A percentile compares a stretch with the other conserved stretches of the same genome.
Conservation (phyloP, 2,797 vertebrate genomes). For the Catostomus latipinnis region DNA sequence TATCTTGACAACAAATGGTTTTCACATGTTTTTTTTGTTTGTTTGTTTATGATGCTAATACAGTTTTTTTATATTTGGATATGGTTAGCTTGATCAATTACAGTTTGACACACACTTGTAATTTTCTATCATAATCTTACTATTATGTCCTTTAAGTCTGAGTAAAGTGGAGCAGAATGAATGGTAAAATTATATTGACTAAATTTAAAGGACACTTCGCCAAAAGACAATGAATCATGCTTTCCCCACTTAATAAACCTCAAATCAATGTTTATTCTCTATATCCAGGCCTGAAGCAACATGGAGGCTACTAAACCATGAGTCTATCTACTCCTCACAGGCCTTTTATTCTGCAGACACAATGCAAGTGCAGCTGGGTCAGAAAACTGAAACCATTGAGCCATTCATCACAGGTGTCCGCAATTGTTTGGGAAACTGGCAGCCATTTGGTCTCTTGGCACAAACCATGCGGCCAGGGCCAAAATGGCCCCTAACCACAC, state of each 20-base stretch:
- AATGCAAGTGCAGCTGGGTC: conserved; percentile 73
- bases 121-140: no score
- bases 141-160: no score
- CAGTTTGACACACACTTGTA: no score
- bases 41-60: no score
- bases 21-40: no score
- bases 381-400: conserved; percentile 73
- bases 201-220: no score
- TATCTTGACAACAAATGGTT: no score
- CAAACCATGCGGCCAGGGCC: conserved; percentile 68
- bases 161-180: no score
- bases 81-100: no score
- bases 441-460: conserved; percentile 74
- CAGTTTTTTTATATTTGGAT: no score
- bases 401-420: conserved; percentile 81
- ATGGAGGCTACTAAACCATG: conserved; percentile 70
- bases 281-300: conserved; percentile 64
- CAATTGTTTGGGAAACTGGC: conserved; percentile 79
- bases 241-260: background rate
- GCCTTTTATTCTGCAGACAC: conserved; percentile 67
- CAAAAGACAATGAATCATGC: background rate
- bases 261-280: conserved; percentile 31
- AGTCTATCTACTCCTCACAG: conserved; percentile 77
- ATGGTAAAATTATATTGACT: no score
- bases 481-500: conserved; percentile 73